These are phyloP conservation scores for Caenorhabditis brenneri DNA, from an alignment of 1,140 invertebrate genomes.

Conservation along the genomic window DNA sequence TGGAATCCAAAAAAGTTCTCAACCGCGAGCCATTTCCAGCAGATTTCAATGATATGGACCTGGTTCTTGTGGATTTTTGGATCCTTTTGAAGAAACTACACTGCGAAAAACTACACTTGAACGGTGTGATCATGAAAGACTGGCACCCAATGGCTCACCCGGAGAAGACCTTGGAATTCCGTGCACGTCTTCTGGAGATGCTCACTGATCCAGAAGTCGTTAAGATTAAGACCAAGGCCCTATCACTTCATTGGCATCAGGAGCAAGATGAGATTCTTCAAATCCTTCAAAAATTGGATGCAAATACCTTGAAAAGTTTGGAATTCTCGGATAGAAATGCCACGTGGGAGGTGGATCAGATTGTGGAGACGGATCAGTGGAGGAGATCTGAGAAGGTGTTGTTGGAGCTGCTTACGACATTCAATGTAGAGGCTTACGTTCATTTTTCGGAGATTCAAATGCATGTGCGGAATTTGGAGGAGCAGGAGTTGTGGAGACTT, in stretches of 20 bases:
- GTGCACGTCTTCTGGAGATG: not conserved
- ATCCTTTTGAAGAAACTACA: not conserved
- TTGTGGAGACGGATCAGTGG: not conserved
- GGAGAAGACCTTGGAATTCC: not conserved
- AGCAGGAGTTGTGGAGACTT: not conserved
- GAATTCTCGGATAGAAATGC: not conserved
- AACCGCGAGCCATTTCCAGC: not conserved
- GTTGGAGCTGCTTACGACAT: not conserved
- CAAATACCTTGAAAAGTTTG: not conserved
- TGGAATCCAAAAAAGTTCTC: not conserved
- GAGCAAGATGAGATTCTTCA: not conserved
- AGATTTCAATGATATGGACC: not conserved
- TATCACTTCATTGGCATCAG: not conserved
- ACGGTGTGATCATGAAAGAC: not conserved
- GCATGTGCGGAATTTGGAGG: not conserved
- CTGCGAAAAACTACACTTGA: not conserved
- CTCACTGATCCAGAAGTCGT: not conserved
- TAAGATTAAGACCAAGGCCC: not conserved
- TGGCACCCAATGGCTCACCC: not conserved
- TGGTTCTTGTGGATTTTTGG: not conserved
- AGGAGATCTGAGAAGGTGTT: not conserved
- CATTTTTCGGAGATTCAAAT: slow-evolving; percentile 3
- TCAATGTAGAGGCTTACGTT: not conserved
- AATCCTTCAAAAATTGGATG: not conserved
- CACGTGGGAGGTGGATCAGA: not conserved